Conservation (phyloP, 2,113 vertebrate genomes). For the Elephas maximus region DNA sequence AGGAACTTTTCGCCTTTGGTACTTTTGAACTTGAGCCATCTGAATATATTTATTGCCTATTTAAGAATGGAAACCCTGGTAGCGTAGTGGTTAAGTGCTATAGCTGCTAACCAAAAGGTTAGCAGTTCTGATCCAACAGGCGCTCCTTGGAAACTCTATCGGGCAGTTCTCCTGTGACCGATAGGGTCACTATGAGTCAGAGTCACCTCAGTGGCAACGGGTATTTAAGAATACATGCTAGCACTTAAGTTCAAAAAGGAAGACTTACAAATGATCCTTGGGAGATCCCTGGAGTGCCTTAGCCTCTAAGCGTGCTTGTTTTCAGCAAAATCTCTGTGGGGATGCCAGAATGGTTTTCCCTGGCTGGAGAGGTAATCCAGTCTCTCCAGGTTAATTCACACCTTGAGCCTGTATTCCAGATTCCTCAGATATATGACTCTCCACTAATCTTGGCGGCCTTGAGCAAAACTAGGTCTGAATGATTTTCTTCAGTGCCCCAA, state of each 20-base stretch:
- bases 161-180: no score
- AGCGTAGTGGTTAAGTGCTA: no score
- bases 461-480: not conserved
- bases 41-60: not conserved
- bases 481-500: not conserved
- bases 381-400: not conserved
- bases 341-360: not conserved
- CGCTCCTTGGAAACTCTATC: no score
- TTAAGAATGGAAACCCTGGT: not conserved
- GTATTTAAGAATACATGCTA: not conserved
- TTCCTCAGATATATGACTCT: not conserved
- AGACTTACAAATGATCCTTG: not conserved
- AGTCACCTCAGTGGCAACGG: no score
- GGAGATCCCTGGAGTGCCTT: not conserved
- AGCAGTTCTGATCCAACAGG: no score
- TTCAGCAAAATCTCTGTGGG: not conserved
- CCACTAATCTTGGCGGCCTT: not conserved
- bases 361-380: not conserved
- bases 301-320: not conserved
- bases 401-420: fast-evolving
- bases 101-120: no score
- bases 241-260: not conserved
- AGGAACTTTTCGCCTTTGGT: no score
- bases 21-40: not conserved
- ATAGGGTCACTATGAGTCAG: no score